A percentile compares a stretch with the other conserved stretches of the same genome.
These are phyloP conservation scores for Hedya salicella DNA, from an alignment of 2,888 invertebrate species.

Conservation along the genomic window DNA sequence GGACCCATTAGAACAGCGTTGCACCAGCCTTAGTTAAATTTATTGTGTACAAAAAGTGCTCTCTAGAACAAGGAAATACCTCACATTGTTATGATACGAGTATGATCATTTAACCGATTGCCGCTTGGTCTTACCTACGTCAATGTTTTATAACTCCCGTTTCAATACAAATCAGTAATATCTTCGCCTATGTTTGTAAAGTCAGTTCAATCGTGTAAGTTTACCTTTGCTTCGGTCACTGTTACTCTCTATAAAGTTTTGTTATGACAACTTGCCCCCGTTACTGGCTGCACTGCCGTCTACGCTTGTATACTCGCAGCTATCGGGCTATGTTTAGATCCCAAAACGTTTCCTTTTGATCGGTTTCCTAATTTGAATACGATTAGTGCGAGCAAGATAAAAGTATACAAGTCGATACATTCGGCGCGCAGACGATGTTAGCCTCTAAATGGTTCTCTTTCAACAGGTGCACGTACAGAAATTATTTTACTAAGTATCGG, in stretches of 20 bases:
- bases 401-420: slow-evolving; percentile 21
- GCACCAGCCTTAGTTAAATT: not conserved
- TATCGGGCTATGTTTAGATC: slow-evolving; percentile 35
- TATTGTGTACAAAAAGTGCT: not conserved
- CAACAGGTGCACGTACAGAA: slow-evolving; percentile 78
- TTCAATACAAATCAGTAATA: slow-evolving; percentile 27
- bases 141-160: slow-evolving; percentile 18
- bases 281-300: slow-evolving; percentile 5
- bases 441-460: slow-evolving; percentile 71
- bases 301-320: not conserved
- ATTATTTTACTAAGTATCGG: slow-evolving; percentile 67
- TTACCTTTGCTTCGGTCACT: slow-evolving; percentile 42
- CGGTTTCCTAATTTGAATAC: slow-evolving; percentile 31
- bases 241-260: slow-evolving; percentile 45
- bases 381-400: slow-evolving; percentile 37
- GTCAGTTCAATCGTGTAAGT: slow-evolving; percentile 33
- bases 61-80: too few species aligned
- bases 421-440: slow-evolving; percentile 21
- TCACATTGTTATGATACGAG: too few species aligned
- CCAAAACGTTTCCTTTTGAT: slow-evolving; percentile 37
- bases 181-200: slow-evolving; percentile 39
- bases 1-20: slow-evolving; percentile 11
- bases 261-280: slow-evolving; percentile 48
- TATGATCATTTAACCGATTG: not conserved
- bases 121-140: not conserved